These are phyloP conservation scores for Metopolophium dirhodum DNA, from an alignment of 1,140 invertebrate species.

Conservation along the genomic window DNA sequence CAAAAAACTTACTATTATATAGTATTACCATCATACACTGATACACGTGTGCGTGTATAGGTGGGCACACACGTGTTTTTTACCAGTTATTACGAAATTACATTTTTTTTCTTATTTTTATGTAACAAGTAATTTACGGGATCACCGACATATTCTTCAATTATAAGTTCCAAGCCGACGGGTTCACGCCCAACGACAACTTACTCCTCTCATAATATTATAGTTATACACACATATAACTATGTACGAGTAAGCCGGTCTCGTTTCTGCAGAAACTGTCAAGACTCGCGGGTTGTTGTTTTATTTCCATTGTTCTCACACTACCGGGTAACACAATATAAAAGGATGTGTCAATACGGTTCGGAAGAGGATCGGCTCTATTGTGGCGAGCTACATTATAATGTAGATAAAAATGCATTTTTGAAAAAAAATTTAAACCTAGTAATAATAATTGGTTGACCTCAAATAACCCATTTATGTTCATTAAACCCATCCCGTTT, in stretches of 20 bases:
- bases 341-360: constrained; percentile 39
- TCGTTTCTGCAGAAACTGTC: constrained; percentile 1
- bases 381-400: not conserved
- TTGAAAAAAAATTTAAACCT: constrained; percentile 31
- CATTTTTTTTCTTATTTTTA: not conserved
- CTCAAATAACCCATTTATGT: constrained; percentile 54
- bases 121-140: not conserved
- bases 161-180: not conserved
- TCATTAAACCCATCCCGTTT: constrained; percentile 48
- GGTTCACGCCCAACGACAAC: not conserved
- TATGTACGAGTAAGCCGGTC: not conserved
- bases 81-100: not conserved
- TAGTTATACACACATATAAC: not conserved
- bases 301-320: constrained; percentile 4
- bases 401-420: constrained; percentile 29
- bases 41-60: not conserved
- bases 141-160: not conserved
- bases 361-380: constrained; percentile 55
- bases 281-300: constrained; percentile 12
- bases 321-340: constrained; percentile 17
- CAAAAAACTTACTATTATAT: not conserved
- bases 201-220: too few relatives aligned
- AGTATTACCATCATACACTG: not conserved
- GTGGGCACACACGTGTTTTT: not conserved
- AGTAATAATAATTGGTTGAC: constrained; percentile 42